phyloP scores from a whole-genome alignment of 2,888 invertebrate genomes.

The Caenorhabditis sulstoni region DNA sequence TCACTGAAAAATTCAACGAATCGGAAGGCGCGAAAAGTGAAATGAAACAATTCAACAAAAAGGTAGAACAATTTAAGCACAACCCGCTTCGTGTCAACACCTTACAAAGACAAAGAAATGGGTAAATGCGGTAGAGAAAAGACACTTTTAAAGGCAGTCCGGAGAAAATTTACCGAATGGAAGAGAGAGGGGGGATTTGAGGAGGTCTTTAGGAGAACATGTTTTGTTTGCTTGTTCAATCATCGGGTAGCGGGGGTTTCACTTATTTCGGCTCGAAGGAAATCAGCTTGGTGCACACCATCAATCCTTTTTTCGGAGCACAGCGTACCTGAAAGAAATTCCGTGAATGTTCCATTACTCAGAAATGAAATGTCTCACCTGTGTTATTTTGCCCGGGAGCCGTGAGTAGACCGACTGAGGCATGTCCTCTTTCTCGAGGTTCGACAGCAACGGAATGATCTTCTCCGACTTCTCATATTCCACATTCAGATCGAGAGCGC shows the following conservation, averaged over 20 bases:
- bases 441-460: constrained; percentile 17
- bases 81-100: too few species aligned
- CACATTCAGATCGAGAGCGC: constrained; percentile 64
- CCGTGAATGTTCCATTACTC: neutral
- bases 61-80: too few species aligned
- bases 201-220: neutral
- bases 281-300: neutral
- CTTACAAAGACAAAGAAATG: too few species aligned
- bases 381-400: constrained; percentile 48
- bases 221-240: constrained; percentile 8
- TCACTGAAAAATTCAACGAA: constrained; percentile 13
- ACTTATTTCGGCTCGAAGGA: neutral
- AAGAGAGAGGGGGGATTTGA: too few species aligned
- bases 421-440: constrained; percentile 7
- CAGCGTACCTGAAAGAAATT: constrained; percentile 5
- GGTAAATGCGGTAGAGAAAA: too few species aligned
- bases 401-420: constrained; percentile 22
- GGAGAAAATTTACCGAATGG: too few species aligned
- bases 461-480: constrained; percentile 12
- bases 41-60: neutral
- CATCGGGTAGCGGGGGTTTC: too few species aligned
- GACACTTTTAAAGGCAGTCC: too few species aligned
- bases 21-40: constrained; percentile 7
- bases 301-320: constrained; percentile 6
- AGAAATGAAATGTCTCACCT: constrained; percentile 18